phyloP scores from a whole-genome alignment of 2,888 invertebrate species.

The Ormyrus rosae region DNA sequence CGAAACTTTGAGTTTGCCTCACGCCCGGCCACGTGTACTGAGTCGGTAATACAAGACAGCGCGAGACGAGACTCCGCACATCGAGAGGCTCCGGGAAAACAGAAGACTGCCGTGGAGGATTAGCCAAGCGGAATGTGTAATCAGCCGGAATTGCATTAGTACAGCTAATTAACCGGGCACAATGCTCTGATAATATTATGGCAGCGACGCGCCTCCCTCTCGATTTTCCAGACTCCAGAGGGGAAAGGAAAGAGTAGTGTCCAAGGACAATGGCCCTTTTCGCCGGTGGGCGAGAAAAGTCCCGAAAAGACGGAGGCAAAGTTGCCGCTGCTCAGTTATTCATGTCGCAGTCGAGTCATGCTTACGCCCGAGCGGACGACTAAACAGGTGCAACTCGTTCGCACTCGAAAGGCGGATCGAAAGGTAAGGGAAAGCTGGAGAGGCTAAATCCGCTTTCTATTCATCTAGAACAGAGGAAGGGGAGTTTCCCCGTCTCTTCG shows the following conservation, averaged over 20 bases:
- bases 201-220: slow-evolving; percentile 47
- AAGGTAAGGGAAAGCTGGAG: slow-evolving; percentile 42
- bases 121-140: slow-evolving; percentile 73
- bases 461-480: slow-evolving; percentile 33
- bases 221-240: slow-evolving; percentile 47
- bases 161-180: slow-evolving; percentile 74
- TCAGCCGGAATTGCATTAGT: slow-evolving; percentile 74
- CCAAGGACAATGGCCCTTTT: not conserved
- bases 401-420: slow-evolving; percentile 51
- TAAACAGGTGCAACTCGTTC: slow-evolving; percentile 69
- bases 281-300: slow-evolving; percentile 54
- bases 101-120: slow-evolving; percentile 59
- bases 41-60: slow-evolving; percentile 51
- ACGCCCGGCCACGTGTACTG: slow-evolving; percentile 59
- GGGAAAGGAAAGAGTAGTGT: not conserved
- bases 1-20: slow-evolving; percentile 47
- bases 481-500: slow-evolving; percentile 46
- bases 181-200: slow-evolving; percentile 76
- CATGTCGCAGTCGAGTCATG: slow-evolving; percentile 73
- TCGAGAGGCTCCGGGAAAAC: too few species aligned
- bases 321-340: slow-evolving; percentile 72
- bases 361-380: slow-evolving; percentile 64
- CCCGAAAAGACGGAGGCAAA: slow-evolving; percentile 57
- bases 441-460: slow-evolving; percentile 54
- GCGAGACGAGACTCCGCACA: too few species aligned